phyloP scores from a whole-genome alignment of 2,888 invertebrate species.

The Clusia tigrina region DNA sequence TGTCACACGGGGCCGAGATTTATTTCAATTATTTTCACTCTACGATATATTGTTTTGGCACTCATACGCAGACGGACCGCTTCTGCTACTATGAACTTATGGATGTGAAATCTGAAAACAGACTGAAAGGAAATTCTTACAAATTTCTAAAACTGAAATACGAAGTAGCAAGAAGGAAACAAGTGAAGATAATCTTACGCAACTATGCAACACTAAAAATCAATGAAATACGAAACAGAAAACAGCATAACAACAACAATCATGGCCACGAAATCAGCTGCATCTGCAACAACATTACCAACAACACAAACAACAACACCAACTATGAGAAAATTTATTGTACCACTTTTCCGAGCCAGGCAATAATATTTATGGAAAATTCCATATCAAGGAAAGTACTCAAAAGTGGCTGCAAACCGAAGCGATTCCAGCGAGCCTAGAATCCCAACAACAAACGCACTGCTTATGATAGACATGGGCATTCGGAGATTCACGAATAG shows the following conservation, averaged over 20 bases:
- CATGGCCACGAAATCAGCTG: too few species aligned
- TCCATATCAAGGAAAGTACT: background rate
- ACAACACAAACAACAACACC: slow-evolving; percentile 11
- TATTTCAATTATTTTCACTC: too few species aligned
- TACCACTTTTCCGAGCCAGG: background rate
- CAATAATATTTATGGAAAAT: background rate
- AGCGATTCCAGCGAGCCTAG: too few species aligned
- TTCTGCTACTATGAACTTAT: too few species aligned
- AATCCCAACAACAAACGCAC: too few species aligned
- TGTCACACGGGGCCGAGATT: too few species aligned
- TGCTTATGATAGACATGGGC: too few species aligned
- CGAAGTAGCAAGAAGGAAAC: slow-evolving; percentile 1
- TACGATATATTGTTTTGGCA: too few species aligned
- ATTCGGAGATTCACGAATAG: too few species aligned
- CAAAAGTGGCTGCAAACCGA: background rate
- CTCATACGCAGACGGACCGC: too few species aligned
- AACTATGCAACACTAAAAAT: slow-evolving; percentile 18
- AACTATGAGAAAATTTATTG: background rate
- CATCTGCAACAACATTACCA: too few species aligned
- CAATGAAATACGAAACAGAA: slow-evolving; percentile 1
- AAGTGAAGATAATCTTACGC: slow-evolving; percentile 31
- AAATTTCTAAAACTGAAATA: slow-evolving; percentile 32
- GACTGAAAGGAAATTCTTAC: slow-evolving; percentile 56
- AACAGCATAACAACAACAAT: background rate
- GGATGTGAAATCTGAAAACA: slow-evolving; percentile 56